Evolutionary conservation across 2,113 vertebrate genomes (phyloP).

Genomic region (Ploceus nigricollis): DNA sequence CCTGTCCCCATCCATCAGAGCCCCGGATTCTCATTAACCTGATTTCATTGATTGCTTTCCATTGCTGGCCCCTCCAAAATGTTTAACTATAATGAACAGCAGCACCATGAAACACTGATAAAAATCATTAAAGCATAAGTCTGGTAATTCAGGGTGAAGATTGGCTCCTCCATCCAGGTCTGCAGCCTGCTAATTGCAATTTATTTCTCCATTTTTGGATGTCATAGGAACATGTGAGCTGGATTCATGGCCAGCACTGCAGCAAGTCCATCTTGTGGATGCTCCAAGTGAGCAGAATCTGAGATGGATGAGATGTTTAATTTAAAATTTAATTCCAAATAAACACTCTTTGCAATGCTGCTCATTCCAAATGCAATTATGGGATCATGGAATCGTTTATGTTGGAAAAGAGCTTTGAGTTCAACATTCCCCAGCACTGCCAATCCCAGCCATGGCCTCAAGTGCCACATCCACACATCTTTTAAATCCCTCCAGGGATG

Average conservation of each 20-base stretch:
- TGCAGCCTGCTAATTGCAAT: conserved; percentile 35
- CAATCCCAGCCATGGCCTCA: background rate
- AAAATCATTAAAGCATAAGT: conserved; percentile 53
- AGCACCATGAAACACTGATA: conserved; percentile 1
- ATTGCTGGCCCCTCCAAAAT: background rate
- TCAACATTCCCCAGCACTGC: background rate
- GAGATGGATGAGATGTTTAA: background rate
- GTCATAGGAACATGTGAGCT: background rate
- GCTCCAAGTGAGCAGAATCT: background rate
- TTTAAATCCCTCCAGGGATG: background rate
- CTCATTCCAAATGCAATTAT: background rate
- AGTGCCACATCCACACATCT: background rate
- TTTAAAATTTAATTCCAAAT: background rate
- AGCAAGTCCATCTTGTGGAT: background rate
- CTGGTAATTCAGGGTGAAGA: conserved; percentile 19
- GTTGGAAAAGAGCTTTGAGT: background rate
- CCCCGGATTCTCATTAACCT: background rate
- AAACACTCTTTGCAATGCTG: background rate
- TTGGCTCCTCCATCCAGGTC: conserved; percentile 24
- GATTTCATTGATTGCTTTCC: background rate
- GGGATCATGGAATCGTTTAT: accelerated
- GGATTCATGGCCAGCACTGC: background rate
- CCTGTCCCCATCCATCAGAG: background rate
- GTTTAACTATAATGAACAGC: conserved; percentile 47
- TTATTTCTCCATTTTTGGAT: conserved; percentile 28